phyloP scores from a whole-genome alignment of 1,140 invertebrate species.

The Thaumetopoea pityocampa region DNA sequence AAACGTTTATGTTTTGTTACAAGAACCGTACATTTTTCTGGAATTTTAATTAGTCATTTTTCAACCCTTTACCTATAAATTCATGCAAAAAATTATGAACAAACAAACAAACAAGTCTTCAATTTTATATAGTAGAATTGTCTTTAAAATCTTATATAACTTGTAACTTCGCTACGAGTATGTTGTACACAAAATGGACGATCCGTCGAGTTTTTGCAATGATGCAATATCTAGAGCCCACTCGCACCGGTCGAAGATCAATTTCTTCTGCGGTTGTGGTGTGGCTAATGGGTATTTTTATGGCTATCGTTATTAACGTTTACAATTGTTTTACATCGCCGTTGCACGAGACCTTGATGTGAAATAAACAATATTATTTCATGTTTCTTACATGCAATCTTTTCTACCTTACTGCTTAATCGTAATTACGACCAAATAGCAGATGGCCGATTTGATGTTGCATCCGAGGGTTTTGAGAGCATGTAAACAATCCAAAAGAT shows the following conservation, averaged over 20 bases:
- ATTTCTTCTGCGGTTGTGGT: conserved; percentile 10
- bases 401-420: conserved; percentile 9
- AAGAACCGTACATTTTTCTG: no score
- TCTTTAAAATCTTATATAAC: conserved; percentile 35
- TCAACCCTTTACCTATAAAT: no score
- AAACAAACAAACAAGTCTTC: no score
- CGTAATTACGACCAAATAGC: conserved; percentile 3
- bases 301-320: background rate
- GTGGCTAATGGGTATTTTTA: conserved; percentile 1
- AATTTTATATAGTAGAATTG: background rate
- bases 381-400: no score
- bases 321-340: conserved; percentile 4
- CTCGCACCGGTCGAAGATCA: conserved; percentile 6
- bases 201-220: conserved; percentile 27
- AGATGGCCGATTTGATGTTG: no score
- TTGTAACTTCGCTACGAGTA: conserved; percentile 23
- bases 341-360: conserved; percentile 7
- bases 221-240: conserved; percentile 15
- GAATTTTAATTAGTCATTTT: no score
- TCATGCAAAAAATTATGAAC: no score
- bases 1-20: no score
- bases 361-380: conserved; percentile 7
- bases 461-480: no score
- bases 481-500: no score
- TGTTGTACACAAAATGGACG: conserved; percentile 47